Evolutionary conservation across 2,888 invertebrate species (phyloP), one percentile per base, ranked within the genome.

Genomic region (Athalia circularis): DNA sequence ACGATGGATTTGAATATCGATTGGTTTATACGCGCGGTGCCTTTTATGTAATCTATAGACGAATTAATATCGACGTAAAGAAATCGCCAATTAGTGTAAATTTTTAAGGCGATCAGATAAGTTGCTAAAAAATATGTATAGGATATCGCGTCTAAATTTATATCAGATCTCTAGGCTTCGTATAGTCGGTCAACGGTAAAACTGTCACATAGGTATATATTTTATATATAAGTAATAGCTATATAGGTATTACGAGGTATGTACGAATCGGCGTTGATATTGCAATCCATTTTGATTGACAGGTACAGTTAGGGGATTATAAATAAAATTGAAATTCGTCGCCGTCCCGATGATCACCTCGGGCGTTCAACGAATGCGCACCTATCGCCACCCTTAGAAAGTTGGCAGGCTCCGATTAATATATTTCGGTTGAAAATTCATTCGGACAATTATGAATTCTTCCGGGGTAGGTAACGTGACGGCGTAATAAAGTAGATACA

Each of bases 261-360:
- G 47, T 50, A 9, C 6, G 67, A 67, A 47, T 67, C 13, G 15
- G 13, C 15, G 15, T n/a, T 50, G 67, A 67, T 9, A 70, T 70
- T 52, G 45, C 6, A 70, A 70, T 70, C 57, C 70, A n/a, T 43
- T 54, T 54, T 70, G 57, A 70, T 70, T 70, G 70, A 57, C 70
- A 57, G 11, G n/a, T 57, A 57, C 29, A 7, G 70, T 54, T 57
- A n/a, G 59, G 74, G 43, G 52, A 70, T 70, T 61, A 61, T 74
- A 29, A 74, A 61, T 74, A 47, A 61, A 74, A 74, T 61, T 74
- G 61, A 9, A 48, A 74, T 48, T 0, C 13, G 61, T 74, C 29
- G 0, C 13, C 67, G 11, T 48, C 50, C 3, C 13, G 48, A 9
- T 70, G 48, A 9, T 70, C 4, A 47, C 43, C 47, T 47, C 8